Base-by-base conservation (phyloP, 2,113 vertebrate genomes). In the Gasterosteus aculeatus region DNA sequence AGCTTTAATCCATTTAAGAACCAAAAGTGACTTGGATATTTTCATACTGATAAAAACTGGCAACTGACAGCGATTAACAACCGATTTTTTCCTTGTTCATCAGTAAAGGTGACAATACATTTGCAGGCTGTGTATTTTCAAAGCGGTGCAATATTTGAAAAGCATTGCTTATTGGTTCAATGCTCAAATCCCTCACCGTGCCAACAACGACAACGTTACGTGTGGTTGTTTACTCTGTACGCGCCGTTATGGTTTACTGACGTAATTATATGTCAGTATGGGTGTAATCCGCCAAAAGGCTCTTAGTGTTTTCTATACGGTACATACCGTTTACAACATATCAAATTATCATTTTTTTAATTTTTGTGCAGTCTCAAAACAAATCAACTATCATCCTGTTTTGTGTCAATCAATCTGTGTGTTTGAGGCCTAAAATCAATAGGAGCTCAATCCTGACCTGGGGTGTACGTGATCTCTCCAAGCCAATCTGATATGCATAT, bases 1-100 rank as follows among this genome's bases (percentile, higher is more conserved):
- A 64, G 69, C 53, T n/a, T 61, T 56, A 81, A 69, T 70, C 69
- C 71, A 72, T 69, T 82, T 64, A 69, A 42, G 75, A 51, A 44
- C 49, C 44, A 26, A 76, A 49, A 61, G 61, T 33, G n/a, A 75
- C 63, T 58, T 75, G 47, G 53, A 66, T 62, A 76, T 79, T 71
- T 3, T 58, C 18, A 7, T 73, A 51, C 35, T 38, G 22, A 26
- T 4, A 49, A 26, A 58, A 10, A 62, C 33, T 12, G 29, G 3
- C 44, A 51, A 62, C 46, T 22, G 33, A 39, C 41, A 29, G 56
- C 38, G 63, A 72, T 53, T 64, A 71, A 5, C 16, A 64, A 70
- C 10, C 12, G 3, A 26, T 35, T 60, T 56, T 10, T 5, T 29
- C 9, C 39, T 49, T n/a, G 6, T 35, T 69, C 49, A 64, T 82